Evolutionary conservation across 2,888 invertebrate genomes (phyloP), one percentile per base, ranked within the genome.

Genomic region (Mylabris sibirica): DNA sequence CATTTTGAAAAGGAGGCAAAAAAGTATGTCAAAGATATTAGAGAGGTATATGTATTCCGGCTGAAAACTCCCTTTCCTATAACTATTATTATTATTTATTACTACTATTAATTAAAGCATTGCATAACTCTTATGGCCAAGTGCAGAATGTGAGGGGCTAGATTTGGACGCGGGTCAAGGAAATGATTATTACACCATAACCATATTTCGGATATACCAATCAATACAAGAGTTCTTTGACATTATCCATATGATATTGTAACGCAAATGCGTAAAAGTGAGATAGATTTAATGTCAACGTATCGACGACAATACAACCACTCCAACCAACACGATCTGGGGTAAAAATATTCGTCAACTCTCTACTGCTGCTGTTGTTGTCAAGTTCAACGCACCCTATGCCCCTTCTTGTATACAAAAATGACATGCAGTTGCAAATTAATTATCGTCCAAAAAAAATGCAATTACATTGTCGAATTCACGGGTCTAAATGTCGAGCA

Each of bases 401-500:
- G 12, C 12, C 12, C 53, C 2, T 49, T 49, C n/a, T 44, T 44
- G 4, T 17, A 44, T 4, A 41, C 3, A 41, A 14, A 12, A 35
- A 12, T 41, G 20, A 53, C 22, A 30, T 60, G 26, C 34, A 41
- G 11, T n/a, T n/a, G 26, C 4, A 53, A 53, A 53, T 60, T 62
- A 41, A 62, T 62, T 41, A 41, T 68, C 64, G 59, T 65, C 69
- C 53, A 66, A 69, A 69, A 60, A 67, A 63, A 35, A 38, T 64
- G 65, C 67, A 71, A 74, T 73, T 30, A 8, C 30, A 30, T 30
- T 72, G 74, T 69, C 73, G 72, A 69, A 74, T 26, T 75, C 73
- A 76, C 69, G 70, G 78, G 77, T 77, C 74, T 24, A 74, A 65
- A 75, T 75, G 77, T 78, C 75, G 77, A 75, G 49, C 74, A 72